Conservation (phyloP, 1,140 invertebrate species). For the Mya arenaria region DNA sequence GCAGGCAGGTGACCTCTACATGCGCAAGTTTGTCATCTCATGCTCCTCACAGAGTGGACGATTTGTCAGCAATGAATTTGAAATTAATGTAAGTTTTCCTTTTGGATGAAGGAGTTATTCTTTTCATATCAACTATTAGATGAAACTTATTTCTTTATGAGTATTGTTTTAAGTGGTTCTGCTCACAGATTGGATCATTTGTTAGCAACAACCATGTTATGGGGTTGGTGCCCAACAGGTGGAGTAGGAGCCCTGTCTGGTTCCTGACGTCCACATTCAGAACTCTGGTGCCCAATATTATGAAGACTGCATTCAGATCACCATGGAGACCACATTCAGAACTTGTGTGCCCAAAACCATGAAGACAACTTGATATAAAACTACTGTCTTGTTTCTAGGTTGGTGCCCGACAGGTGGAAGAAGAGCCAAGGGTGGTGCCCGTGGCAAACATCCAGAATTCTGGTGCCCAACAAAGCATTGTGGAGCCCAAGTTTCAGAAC, state of each 20-base stretch:
- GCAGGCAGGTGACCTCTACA: conserved; percentile 95
- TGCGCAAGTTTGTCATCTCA: conserved; percentile 93
- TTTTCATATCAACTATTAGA: background rate
- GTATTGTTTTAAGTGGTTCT: background rate
- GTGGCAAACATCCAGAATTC: conserved; percentile 39
- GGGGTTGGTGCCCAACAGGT: too few relatives aligned
- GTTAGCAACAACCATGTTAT: too few relatives aligned
- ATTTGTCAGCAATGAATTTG: conserved; percentile 96
- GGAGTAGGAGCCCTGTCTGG: too few relatives aligned
- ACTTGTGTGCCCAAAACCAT: too few relatives aligned
- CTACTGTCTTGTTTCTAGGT: conserved; percentile 30
- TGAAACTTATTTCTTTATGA: background rate
- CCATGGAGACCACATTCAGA: too few relatives aligned
- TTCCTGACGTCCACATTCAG: too few relatives aligned
- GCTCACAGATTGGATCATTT: conserved; percentile 1
- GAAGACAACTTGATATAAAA: too few relatives aligned
- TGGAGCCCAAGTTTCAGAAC: conserved; percentile 28
- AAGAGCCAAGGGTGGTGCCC: conserved; percentile 39
- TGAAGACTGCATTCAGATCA: too few relatives aligned
- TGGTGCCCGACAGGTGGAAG: conserved; percentile 52
- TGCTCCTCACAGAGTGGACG: conserved; percentile 96
- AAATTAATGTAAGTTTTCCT: conserved; percentile 87
- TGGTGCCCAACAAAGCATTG: conserved; percentile 39
- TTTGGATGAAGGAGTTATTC: background rate
- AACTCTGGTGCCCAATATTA: too few relatives aligned